These are phyloP conservation scores for Panagrolaimus sp. DNA, from an alignment of 1,140 invertebrate genomes.

Conservation along the genomic window DNA sequence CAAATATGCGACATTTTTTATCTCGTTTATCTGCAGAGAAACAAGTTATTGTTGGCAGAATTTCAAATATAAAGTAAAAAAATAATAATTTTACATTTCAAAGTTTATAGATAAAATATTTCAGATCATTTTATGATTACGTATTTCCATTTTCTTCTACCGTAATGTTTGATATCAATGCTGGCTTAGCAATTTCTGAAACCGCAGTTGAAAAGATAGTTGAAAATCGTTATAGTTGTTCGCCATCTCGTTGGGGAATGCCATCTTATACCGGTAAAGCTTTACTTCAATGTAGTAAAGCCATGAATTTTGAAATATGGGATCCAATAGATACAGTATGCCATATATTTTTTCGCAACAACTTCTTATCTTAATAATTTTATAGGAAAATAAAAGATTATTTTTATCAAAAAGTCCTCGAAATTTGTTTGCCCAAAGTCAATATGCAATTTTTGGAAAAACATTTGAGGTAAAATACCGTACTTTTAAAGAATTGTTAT, in stretches of 20 bases:
- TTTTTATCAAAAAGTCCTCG: slow-evolving; percentile 22
- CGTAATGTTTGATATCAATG: slow-evolving; percentile 25
- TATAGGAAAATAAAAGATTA: slow-evolving; percentile 27
- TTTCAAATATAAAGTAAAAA: slow-evolving; percentile 13
- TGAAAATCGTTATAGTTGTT: slow-evolving; percentile 17
- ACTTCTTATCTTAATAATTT: slow-evolving; percentile 6
- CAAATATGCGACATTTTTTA: slow-evolving; percentile 30
- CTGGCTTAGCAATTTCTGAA: slow-evolving; percentile 20
- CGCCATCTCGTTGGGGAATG: slow-evolving; percentile 25
- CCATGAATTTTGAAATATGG: slow-evolving; percentile 18
- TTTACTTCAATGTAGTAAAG: slow-evolving; percentile 20
- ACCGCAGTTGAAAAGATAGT: slow-evolving; percentile 19
- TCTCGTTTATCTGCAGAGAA: slow-evolving; percentile 7
- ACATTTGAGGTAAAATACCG: slow-evolving; percentile 19
- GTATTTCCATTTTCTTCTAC: slow-evolving; percentile 29
- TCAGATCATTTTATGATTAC: slow-evolving; percentile 31
- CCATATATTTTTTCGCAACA: not conserved
- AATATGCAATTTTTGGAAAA: slow-evolving; percentile 19
- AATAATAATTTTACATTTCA: not conserved
- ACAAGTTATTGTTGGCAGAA: slow-evolving; percentile 21
- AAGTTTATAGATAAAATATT: not conserved
- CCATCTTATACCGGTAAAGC: slow-evolving; percentile 30
- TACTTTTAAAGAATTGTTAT: slow-evolving; percentile 1
- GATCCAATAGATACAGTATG: slow-evolving; percentile 31
- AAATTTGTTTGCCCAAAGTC: slow-evolving; percentile 21